A percentile compares a stretch with the other conserved stretches of the same genome.
Conservation (phyloP, 2,888 invertebrate species). For the Cheilosia variabilis region DNA sequence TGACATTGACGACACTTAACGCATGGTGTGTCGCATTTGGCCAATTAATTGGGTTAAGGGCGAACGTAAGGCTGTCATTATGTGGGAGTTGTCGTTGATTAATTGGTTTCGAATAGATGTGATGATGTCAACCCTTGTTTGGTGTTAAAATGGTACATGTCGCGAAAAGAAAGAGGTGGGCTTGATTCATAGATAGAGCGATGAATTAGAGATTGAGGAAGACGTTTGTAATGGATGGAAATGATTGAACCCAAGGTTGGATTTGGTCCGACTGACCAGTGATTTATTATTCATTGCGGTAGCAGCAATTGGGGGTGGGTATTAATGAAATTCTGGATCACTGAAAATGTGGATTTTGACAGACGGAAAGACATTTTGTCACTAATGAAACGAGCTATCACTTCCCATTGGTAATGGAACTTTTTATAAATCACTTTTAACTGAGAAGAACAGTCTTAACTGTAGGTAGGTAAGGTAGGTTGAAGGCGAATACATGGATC, state of each 20-base stretch:
- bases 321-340: too few species aligned
- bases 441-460: too few species aligned
- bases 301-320: too few species aligned
- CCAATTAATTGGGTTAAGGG: slow-evolving; percentile 62
- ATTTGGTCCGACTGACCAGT: too few species aligned
- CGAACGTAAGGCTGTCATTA: slow-evolving; percentile 30
- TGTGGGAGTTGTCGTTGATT: slow-evolving; percentile 42
- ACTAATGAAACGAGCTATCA: too few species aligned
- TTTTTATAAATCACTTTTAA: too few species aligned
- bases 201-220: background rate
- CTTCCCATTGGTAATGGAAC: too few species aligned
- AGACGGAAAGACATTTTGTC: too few species aligned
- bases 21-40: slow-evolving; percentile 58
- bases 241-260: background rate
- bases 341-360: too few species aligned
- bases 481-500: too few species aligned
- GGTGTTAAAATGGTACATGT: slow-evolving; percentile 28
- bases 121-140: slow-evolving; percentile 72
- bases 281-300: too few species aligned
- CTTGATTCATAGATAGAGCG: slow-evolving; percentile 41
- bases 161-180: slow-evolving; percentile 26
- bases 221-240: background rate
- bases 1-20: slow-evolving; percentile 42
- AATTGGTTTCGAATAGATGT: slow-evolving; percentile 61
- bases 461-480: too few species aligned